Evolutionary conservation across 1,140 invertebrate species (phyloP).

Genomic region (Diploscapter pachys): DNA sequence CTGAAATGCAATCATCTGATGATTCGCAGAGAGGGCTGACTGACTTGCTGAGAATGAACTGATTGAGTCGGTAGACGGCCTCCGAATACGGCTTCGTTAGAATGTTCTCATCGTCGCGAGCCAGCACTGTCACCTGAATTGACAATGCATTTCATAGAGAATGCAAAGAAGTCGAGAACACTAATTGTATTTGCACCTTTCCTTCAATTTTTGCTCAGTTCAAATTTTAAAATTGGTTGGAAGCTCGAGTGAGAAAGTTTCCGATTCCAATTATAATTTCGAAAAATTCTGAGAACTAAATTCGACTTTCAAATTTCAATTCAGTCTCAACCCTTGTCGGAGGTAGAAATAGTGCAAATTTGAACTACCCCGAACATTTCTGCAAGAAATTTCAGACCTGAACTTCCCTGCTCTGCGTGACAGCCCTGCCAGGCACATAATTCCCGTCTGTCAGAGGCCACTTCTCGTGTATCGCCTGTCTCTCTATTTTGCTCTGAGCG

Average conservation of each 20-base stretch:
- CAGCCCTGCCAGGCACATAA: constrained; percentile 42
- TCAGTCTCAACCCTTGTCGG: too few species aligned
- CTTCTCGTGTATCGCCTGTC: constrained; percentile 40
- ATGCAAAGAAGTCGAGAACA: too few species aligned
- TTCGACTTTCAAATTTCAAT: too few species aligned
- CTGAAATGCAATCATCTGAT: constrained; percentile 5
- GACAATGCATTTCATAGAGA: too few species aligned
- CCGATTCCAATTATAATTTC: too few species aligned
- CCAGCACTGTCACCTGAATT: constrained; percentile 48
- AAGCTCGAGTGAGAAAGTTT: too few species aligned
- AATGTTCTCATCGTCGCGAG: constrained; percentile 53
- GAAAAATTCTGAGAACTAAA: too few species aligned
- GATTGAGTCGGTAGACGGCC: constrained; percentile 47
- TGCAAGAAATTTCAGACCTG: constrained; percentile 29
- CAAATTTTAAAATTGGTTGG: too few species aligned
- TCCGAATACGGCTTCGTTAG: constrained; percentile 50
- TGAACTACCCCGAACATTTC: neutral
- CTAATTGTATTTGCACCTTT: too few species aligned
- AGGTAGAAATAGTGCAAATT: too few species aligned
- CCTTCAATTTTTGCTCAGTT: too few species aligned
- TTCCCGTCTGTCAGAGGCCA: constrained; percentile 41
- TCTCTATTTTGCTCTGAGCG: constrained; percentile 39
- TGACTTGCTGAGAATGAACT: constrained; percentile 43
- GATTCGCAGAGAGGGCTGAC: neutral
- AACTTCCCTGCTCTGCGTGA: constrained; percentile 38